Percentiles rank a stretch among this genome's conserved stretches.
These are phyloP conservation scores for Coreius guichenoti DNA, from an alignment of 2,797 vertebrate genomes.

Conservation along the genomic window DNA sequence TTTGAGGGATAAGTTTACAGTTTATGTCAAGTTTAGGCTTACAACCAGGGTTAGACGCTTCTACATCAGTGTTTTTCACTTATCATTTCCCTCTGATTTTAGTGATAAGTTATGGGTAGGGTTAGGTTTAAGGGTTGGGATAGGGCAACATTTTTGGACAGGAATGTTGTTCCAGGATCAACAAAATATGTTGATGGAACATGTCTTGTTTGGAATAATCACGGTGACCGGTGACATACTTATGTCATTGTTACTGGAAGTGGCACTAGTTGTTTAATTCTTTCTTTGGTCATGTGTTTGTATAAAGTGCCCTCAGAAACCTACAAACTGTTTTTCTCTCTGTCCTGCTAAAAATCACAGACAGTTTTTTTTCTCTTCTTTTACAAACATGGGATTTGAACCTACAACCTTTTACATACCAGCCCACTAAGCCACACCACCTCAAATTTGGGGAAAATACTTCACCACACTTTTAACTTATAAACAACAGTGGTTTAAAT, in stretches of 20 bases:
- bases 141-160: not conserved
- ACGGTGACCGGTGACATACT: not conserved
- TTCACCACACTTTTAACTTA: not conserved
- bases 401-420: not conserved
- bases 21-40: not conserved
- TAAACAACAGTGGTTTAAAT: not conserved
- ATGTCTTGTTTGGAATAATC: not conserved
- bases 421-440: not conserved
- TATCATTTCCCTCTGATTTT: not conserved
- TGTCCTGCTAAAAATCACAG: not conserved
- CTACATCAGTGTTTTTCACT: not conserved
- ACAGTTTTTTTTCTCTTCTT: too few relatives aligned
- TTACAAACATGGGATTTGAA: not conserved
- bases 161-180: not conserved
- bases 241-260: not conserved
- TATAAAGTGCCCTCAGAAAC: not conserved
- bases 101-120: not conserved
- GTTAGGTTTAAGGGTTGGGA: too few relatives aligned
- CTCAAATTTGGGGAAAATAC: not conserved
- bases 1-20: not conserved
- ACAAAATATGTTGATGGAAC: too few relatives aligned
- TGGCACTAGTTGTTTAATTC: not conserved
- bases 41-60: not conserved
- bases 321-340: not conserved
- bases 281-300: not conserved